Conservation (phyloP, 1,140 invertebrate species). For the Wiebesia pumilae region DNA sequence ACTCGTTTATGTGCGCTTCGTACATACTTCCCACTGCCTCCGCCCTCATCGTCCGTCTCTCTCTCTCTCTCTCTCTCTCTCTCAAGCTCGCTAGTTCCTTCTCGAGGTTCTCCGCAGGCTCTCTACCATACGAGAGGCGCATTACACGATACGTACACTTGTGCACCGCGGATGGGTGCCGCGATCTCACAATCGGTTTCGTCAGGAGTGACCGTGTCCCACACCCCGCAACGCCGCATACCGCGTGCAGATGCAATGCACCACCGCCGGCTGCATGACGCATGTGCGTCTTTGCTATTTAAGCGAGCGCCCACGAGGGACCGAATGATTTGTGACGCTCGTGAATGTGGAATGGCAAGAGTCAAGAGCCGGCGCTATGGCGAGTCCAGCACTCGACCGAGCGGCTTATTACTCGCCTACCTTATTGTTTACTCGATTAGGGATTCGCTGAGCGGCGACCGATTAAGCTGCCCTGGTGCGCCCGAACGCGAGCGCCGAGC, state of each 20-base stretch:
- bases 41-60: too few relatives aligned
- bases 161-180: conserved; percentile 56
- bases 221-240: neutral
- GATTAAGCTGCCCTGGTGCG: neutral
- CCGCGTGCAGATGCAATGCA: neutral
- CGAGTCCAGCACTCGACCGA: too few relatives aligned
- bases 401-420: neutral
- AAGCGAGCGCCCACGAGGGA: neutral
- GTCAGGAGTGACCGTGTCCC: conserved; percentile 53
- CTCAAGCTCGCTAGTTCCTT: neutral
- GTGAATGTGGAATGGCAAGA: neutral
- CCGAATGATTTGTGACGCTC: neutral
- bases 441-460: neutral
- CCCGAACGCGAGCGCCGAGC: neutral
- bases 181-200: conserved; percentile 64
- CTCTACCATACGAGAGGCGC: conserved; percentile 59
- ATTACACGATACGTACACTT: conserved; percentile 64
- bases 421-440: neutral
- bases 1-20: conserved; percentile 28
- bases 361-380: neutral
- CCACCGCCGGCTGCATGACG: neutral
- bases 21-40: conserved; percentile 16
- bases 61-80: conserved; percentile 19
- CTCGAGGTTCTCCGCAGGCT: conserved; percentile 54
- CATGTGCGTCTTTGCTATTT: neutral